These are phyloP conservation scores for Auanema freiburgensis DNA, from an alignment of 2,888 invertebrate species.

Conservation along the genomic window DNA sequence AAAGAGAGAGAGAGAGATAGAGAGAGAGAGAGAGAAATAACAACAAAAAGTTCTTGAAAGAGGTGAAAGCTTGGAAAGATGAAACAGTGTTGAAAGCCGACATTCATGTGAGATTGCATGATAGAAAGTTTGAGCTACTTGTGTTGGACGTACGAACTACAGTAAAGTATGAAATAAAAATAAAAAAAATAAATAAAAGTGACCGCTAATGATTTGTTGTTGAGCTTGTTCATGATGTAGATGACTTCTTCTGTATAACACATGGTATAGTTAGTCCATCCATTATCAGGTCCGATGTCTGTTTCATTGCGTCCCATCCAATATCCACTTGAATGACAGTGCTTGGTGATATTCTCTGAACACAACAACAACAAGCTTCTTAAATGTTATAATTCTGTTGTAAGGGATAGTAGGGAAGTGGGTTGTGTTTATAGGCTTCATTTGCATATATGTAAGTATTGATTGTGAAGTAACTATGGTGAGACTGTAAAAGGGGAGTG, in stretches of 20 bases:
- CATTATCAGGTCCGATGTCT: slow-evolving; percentile 43
- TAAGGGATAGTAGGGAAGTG: too few species aligned
- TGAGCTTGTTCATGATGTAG: slow-evolving; percentile 59
- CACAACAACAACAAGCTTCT: too few species aligned
- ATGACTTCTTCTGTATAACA: slow-evolving; percentile 61
- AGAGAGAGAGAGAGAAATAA: slow-evolving; percentile 2
- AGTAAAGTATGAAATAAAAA: slow-evolving; percentile 2
- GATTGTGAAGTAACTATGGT: background rate
- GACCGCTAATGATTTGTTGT: slow-evolving; percentile 59
- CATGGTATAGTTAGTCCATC: slow-evolving; percentile 64
- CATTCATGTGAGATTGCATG: too few species aligned
- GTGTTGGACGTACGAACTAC: background rate
- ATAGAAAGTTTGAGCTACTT: background rate
- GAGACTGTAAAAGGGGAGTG: background rate
- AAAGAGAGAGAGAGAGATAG: slow-evolving; percentile 8
- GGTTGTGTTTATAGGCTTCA: background rate
- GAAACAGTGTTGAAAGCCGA: too few species aligned
- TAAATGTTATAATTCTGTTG: too few species aligned
- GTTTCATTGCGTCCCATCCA: slow-evolving; percentile 54
- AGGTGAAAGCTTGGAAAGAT: background rate
- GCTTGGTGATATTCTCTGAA: slow-evolving; percentile 56
- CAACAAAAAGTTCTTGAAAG: slow-evolving; percentile 5
- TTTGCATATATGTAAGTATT: slow-evolving; percentile 1
- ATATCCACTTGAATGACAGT: slow-evolving; percentile 55
- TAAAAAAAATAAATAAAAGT: background rate